Evolutionary conservation across 2,113 vertebrate genomes (phyloP).

Genomic region (Emberiza fucata): DNA sequence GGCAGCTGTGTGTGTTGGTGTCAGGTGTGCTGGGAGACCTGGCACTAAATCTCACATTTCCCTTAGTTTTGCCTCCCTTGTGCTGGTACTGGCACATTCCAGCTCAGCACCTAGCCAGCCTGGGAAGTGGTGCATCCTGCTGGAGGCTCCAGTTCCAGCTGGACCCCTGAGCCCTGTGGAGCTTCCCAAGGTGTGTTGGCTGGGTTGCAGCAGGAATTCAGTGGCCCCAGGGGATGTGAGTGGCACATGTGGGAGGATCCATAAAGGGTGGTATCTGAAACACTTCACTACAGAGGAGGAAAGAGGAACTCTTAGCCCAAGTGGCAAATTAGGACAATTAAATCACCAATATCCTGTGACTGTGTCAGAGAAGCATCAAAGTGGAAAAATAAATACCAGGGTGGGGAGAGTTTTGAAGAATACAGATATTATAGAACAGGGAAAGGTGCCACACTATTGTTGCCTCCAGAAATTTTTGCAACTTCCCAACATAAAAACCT

Average conservation of each 20-base stretch:
- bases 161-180: not conserved
- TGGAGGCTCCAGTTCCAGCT: not conserved
- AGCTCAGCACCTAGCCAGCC: not conserved
- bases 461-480: not conserved
- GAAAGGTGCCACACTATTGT: fast-evolving
- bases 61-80: not conserved
- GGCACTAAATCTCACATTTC: not conserved
- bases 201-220: not conserved
- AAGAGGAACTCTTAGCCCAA: fast-evolving
- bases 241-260: fast-evolving
- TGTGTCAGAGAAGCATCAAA: not conserved
- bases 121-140: not conserved
- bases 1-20: not conserved
- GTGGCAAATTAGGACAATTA: not conserved
- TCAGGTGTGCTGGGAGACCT: not conserved
- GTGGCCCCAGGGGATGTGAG: fast-evolving
- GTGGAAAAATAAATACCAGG: not conserved
- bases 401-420: not conserved
- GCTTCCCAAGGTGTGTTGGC: not conserved
- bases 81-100: not conserved
- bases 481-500: not conserved
- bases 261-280: fast-evolving
- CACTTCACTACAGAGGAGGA: fast-evolving
- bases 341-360: not conserved
- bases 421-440: fast-evolving